A percentile compares a stretch with the other conserved stretches of the same genome.
Evolutionary conservation across 1,140 invertebrate species (phyloP).

Genomic region (Limonius californicus): DNA sequence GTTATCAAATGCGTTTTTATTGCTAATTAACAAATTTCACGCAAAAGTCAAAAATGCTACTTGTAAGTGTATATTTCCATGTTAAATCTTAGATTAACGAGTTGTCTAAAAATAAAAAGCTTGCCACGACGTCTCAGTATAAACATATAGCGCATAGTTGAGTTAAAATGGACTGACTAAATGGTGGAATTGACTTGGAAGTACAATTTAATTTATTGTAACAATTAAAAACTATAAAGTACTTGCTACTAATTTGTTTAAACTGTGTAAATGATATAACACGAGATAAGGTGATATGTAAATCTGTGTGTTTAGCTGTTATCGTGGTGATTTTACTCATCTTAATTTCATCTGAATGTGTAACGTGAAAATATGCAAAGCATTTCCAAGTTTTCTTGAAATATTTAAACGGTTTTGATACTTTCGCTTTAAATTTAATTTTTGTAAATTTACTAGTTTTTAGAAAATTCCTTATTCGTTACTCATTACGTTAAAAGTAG

Average conservation of each 20-base stretch:
- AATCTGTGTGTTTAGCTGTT: slow-evolving; percentile 5
- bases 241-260: not conserved
- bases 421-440: too few species aligned
- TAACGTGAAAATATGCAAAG: not conserved
- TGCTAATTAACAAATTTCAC: too few species aligned
- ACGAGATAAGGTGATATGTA: slow-evolving; percentile 1
- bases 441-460: not conserved
- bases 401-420: too few species aligned
- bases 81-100: slow-evolving; percentile 24
- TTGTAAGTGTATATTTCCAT: slow-evolving; percentile 1
- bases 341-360: not conserved
- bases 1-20: too few species aligned
- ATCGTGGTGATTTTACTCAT: slow-evolving; percentile 5
- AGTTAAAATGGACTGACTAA: slow-evolving; percentile 34
- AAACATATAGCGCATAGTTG: slow-evolving; percentile 37
- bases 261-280: slow-evolving; percentile 7
- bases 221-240: not conserved
- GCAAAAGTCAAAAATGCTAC: not conserved
- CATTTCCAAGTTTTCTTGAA: not conserved
- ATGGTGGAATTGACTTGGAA: slow-evolving; percentile 17
- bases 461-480: slow-evolving; percentile 1
- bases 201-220: too few species aligned
- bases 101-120: slow-evolving; percentile 38
- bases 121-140: slow-evolving; percentile 30
- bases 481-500: slow-evolving; percentile 7